Conservation (phyloP, 2,797 vertebrate species). For the Protonibea diacanthus region DNA sequence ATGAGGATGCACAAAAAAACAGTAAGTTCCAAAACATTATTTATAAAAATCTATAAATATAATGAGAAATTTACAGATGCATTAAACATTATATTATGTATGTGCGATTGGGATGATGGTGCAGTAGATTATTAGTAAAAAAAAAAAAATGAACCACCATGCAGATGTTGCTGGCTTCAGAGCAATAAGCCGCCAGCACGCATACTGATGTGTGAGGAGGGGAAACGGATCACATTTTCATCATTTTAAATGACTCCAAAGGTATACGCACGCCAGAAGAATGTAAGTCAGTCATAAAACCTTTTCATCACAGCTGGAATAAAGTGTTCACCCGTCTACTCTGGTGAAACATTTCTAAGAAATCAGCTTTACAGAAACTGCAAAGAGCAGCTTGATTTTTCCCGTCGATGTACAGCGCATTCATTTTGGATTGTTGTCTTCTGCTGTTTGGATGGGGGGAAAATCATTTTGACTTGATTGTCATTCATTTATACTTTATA, state of each 20-base stretch:
- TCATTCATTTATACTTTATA: background rate
- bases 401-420: background rate
- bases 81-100: background rate
- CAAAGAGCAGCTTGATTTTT: background rate
- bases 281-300: constrained; percentile 11
- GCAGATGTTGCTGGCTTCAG: background rate
- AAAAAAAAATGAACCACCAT: background rate
- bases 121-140: background rate
- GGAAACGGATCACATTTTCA: constrained; percentile 9
- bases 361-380: background rate
- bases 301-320: constrained; percentile 23
- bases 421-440: background rate
- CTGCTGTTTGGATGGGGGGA: background rate
- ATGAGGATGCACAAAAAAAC: no score
- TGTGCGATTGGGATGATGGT: background rate
- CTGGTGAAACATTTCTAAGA: background rate
- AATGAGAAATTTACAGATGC: background rate
- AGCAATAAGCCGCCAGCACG: background rate
- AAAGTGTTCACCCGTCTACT: constrained; percentile 2
- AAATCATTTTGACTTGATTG: constrained; percentile 1
- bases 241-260: constrained; percentile 40
- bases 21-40: background rate
- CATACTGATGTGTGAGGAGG: constrained; percentile 11
- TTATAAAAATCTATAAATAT: background rate
- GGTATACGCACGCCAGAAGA: background rate